These are phyloP conservation scores for Pterocles gutturalis DNA, from an alignment of 2,113 vertebrate species.

Conservation along the genomic window DNA sequence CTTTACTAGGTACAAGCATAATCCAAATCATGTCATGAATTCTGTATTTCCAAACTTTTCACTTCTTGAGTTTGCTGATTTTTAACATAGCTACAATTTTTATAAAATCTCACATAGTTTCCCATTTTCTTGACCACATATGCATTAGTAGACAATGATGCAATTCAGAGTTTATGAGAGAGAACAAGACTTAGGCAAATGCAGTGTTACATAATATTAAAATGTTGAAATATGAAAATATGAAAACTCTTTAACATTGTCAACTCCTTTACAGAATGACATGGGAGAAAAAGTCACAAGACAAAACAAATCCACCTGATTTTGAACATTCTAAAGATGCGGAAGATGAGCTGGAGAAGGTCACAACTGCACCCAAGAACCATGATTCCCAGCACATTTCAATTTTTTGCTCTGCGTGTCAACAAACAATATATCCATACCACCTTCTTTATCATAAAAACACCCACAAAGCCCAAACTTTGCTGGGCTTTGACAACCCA, in stretches of 20 bases:
- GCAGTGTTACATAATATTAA: not conserved
- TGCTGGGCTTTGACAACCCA: not conserved
- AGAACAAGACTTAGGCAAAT: not conserved
- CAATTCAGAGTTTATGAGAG: not conserved
- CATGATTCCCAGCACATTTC: not conserved
- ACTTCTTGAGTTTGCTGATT: not conserved
- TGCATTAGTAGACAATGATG: not conserved
- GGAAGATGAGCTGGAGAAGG: not conserved
- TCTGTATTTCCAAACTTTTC: not conserved
- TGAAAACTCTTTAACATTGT: not conserved
- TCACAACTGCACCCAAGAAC: not conserved
- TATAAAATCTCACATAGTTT: not conserved
- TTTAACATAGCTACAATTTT: not conserved
- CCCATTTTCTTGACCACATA: not conserved
- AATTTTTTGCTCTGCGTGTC: conserved; percentile 64
- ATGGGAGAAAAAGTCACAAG: not conserved
- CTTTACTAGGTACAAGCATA: not conserved
- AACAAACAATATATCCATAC: not conserved
- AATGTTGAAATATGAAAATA: not conserved
- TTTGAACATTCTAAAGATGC: not conserved
- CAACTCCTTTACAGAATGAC: conserved; percentile 39
- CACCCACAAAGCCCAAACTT: conserved; percentile 38
- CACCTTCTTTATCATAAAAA: conserved; percentile 58
- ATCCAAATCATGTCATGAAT: not conserved
- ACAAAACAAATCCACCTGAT: not conserved